Percentiles rank a stretch among this genome's conserved stretches.
Conservation (phyloP, 2,888 invertebrate species). For the Sinohyriopsis cumingii region DNA sequence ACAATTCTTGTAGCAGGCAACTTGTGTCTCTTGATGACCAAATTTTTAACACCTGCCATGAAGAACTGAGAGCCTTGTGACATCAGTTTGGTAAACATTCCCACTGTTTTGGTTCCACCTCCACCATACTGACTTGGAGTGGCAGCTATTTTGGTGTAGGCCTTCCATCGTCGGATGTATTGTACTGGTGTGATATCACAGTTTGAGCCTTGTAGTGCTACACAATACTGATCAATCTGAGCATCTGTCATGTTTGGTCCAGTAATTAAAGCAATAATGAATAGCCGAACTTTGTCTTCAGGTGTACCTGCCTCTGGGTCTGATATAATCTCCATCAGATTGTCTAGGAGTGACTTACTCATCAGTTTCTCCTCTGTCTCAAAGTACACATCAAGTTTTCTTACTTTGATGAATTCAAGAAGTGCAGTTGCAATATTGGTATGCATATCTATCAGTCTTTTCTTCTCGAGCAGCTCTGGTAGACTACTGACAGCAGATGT, state of each 20-base stretch:
- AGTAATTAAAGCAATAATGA: constrained; percentile 91
- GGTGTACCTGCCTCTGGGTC: constrained; percentile 90
- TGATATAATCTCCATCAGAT: constrained; percentile 88
- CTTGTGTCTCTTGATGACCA: constrained; percentile 98
- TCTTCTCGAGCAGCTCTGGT: constrained; percentile 97
- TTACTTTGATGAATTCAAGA: constrained; percentile 78
- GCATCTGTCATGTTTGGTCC: constrained; percentile 84
- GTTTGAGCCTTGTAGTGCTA: constrained; percentile 84
- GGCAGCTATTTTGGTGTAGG: constrained; percentile 84
- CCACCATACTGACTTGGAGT: constrained; percentile 82
- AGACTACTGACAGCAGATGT: constrained; percentile 93
- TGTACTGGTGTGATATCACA: constrained; percentile 89
- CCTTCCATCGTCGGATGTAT: constrained; percentile 96
- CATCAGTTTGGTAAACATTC: constrained; percentile 98
- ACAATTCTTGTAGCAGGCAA: constrained; percentile 94
- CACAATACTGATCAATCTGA: constrained; percentile 88
- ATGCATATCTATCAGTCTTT: constrained; percentile 98
- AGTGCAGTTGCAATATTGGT: constrained; percentile 93
- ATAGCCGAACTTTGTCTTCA: constrained; percentile 94
- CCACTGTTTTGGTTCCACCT: constrained; percentile 92
- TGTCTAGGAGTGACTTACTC: constrained; percentile 79
- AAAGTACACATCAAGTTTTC: constrained; percentile 95
- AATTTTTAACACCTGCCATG: constrained; percentile 99
- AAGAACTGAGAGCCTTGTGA: constrained; percentile 97
- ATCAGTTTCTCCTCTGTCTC: constrained; percentile 98